Evolutionary conservation across 2,888 invertebrate genomes (phyloP).

Genomic region (Microdon myrmicae): DNA sequence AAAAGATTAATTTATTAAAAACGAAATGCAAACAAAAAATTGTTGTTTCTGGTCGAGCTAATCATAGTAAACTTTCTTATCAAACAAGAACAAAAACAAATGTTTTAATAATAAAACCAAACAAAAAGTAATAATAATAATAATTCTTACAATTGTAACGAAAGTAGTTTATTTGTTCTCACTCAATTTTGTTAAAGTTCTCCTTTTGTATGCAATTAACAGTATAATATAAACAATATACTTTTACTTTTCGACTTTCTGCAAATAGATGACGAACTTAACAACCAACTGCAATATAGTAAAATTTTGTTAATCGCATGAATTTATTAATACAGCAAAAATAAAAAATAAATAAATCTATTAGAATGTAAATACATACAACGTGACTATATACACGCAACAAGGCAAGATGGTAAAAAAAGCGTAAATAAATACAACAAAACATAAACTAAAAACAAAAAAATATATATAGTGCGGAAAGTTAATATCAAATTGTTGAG

Average conservation of each 20-base stretch:
- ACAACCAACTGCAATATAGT: slow-evolving; percentile 26
- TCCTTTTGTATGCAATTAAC: slow-evolving; percentile 16
- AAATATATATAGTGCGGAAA: too few relatives aligned
- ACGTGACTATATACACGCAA: slow-evolving; percentile 50
- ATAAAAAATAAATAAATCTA: slow-evolving; percentile 19
- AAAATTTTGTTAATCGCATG: slow-evolving; percentile 46
- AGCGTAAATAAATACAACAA: slow-evolving; percentile 15
- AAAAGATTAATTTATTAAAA: slow-evolving; percentile 34
- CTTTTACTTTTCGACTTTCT: slow-evolving; percentile 38
- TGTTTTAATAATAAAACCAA: slow-evolving; percentile 11
- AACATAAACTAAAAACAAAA: slow-evolving; percentile 3
- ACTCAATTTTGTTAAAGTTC: slow-evolving; percentile 14
- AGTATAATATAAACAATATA: slow-evolving; percentile 28
- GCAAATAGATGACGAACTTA: slow-evolving; percentile 17
- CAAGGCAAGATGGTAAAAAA: slow-evolving; percentile 31
- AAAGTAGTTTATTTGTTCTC: slow-evolving; percentile 35
- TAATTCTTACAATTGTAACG: slow-evolving; percentile 4
- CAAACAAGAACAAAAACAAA: slow-evolving; percentile 19
- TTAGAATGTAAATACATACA: slow-evolving; percentile 40
- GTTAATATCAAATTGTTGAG: slow-evolving; percentile 48
- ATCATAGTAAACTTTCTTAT: slow-evolving; percentile 50
- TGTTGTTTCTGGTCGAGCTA: slow-evolving; percentile 40
- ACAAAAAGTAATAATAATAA: too few relatives aligned
- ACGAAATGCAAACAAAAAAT: slow-evolving; percentile 16
- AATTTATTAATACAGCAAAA: slow-evolving; percentile 42